A percentile compares a stretch with the other conserved stretches of the same genome.
phyloP scores from a whole-genome alignment of 2,797 vertebrate genomes.

The Tauraco hartlaubi region DNA sequence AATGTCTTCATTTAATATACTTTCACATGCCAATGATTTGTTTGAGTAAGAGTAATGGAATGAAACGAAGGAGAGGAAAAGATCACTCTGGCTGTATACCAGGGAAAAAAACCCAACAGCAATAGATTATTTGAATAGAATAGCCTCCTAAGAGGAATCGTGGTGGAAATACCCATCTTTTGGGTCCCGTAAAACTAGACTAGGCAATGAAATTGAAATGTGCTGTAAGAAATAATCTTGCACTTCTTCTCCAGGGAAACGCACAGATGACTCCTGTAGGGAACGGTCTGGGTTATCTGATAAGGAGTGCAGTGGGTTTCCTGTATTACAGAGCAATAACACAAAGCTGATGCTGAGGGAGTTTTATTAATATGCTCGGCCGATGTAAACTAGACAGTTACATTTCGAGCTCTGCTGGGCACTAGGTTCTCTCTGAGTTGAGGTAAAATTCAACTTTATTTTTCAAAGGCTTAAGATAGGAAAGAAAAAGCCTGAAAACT shows the following conservation, averaged over 20 bases:
- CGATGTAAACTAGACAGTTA: not conserved
- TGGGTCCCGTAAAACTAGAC: slow-evolving; percentile 19
- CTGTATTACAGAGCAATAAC: not conserved
- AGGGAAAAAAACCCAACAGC: not conserved
- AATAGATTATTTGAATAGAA: slow-evolving; percentile 10
- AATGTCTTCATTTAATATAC: not conserved
- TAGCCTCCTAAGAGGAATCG: not conserved
- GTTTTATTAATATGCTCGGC: slow-evolving; percentile 9
- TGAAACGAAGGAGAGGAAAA: slow-evolving; percentile 21
- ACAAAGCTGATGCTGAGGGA: not conserved
- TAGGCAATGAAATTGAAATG: slow-evolving; percentile 44
- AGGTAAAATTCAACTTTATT: not conserved
- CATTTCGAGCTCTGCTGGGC: not conserved
- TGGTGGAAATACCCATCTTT: slow-evolving; percentile 13
- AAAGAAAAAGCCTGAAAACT: not conserved
- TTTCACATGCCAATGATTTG: not conserved
- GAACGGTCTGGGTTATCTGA: not conserved
- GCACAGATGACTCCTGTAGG: not conserved
- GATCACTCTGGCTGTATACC: slow-evolving; percentile 7
- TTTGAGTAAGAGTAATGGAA: slow-evolving; percentile 13
- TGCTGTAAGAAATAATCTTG: slow-evolving; percentile 9
- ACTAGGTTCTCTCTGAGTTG: not conserved
- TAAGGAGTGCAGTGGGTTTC: not conserved
- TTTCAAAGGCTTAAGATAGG: not conserved
- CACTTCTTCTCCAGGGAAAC: slow-evolving; percentile 18